Percentiles rank a stretch among this genome's conserved stretches.
Evolutionary conservation across 2,888 invertebrate species (phyloP).

Genomic region (Papilio gigon): DNA sequence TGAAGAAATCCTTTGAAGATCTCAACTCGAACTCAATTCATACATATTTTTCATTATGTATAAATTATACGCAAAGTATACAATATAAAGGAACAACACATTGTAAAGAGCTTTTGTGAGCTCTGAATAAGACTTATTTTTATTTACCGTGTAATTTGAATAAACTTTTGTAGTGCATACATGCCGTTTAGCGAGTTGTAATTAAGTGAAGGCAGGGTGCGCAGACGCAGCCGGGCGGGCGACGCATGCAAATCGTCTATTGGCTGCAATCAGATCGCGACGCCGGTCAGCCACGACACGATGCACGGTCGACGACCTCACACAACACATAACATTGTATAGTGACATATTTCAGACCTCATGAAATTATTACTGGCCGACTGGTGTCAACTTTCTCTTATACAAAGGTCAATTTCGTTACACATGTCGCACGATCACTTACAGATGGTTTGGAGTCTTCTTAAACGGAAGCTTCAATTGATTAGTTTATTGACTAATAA

Average conservation of each 20-base stretch:
- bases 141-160: neutral
- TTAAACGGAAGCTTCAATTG: slow-evolving; percentile 17
- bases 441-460: neutral
- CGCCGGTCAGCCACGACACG: slow-evolving; percentile 74
- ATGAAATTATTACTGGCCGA: slow-evolving; percentile 26
- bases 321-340: slow-evolving; percentile 37
- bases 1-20: too few relatives aligned
- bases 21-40: too few relatives aligned
- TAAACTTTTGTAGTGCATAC: neutral
- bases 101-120: too few relatives aligned
- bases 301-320: slow-evolving; percentile 69
- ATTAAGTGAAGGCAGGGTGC: slow-evolving; percentile 68
- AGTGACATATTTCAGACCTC: slow-evolving; percentile 34
- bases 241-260: slow-evolving; percentile 79
- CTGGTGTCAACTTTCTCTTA: slow-evolving; percentile 9
- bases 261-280: slow-evolving; percentile 80
- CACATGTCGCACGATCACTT: slow-evolving; percentile 8
- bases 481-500: neutral
- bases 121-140: neutral
- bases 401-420: slow-evolving; percentile 26
- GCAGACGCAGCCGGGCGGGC: slow-evolving; percentile 61
- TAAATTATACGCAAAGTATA: too few relatives aligned
- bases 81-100: too few relatives aligned
- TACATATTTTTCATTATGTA: too few relatives aligned
- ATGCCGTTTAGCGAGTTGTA: slow-evolving; percentile 48